Evolutionary conservation across 92 coral and sea anemone species (phyloP), one percentile per base, ranked within the genome.

Genomic region (Paramuricea clavata): DNA sequence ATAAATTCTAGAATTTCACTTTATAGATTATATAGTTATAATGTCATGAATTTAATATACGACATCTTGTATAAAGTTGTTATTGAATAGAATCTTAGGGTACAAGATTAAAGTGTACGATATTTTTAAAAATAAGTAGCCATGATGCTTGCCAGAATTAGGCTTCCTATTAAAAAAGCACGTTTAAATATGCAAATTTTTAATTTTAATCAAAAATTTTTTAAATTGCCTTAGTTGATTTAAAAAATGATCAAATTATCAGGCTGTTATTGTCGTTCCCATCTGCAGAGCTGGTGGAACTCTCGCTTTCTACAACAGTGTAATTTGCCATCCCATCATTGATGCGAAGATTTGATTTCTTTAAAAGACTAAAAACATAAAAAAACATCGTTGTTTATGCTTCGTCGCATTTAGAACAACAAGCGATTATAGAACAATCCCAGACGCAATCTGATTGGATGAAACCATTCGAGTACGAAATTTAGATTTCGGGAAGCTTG

Each of bases 151-250:
- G 39, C 39, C 35, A 65, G 39, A 65, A 65, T 65, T 65, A 65
- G 39, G 35, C n/a, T 65, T 65, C 72, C 72, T 65, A n/a, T n/a
- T n/a, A n/a, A 65, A 65, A 65, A 65, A 26, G 72, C 72, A 65
- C 12, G 41, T 65, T 65, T 31, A 65, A 65, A 3, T 11, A 33
- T 54, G n/a, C n/a, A n/a, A n/a, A 56, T 56, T 5, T 56, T 56
- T 16, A 16, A 56, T 16, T 16, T 17, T 56, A 15, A 21, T 56
- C 7, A 8, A 17, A 17, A 16, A 23, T 56, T 56, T 21, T 54
- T 19, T 3, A 54, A 54, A 21, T n/a, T n/a, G n/a, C n/a, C n/a
- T n/a, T n/a, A n/a, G n/a, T 54, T 3, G 11, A 19, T 12, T 12
- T 5, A 10, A 5, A 57, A 60, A 60, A 22, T 25, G 33, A 60